These are phyloP conservation scores for Sarcophaga caerulescens DNA, from an alignment of 2,888 invertebrate genomes.

Conservation along the genomic window DNA sequence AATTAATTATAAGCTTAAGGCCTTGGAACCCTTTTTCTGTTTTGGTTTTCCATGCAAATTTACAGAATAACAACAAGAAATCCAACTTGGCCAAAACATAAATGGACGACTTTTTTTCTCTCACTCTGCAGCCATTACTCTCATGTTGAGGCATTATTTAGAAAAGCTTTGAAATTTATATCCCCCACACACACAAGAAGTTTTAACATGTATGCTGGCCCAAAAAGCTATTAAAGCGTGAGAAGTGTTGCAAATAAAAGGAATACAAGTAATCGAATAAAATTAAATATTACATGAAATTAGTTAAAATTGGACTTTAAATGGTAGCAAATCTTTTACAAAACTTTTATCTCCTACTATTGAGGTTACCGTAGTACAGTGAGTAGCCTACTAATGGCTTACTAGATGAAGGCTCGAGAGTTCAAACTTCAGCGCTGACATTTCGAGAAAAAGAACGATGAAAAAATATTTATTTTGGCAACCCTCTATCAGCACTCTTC, in stretches of 20 bases:
- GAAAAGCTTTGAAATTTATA: conserved; percentile 56
- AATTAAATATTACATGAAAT: no score
- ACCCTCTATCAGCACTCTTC: no score
- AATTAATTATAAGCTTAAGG: conserved; percentile 81
- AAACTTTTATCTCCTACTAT: no score
- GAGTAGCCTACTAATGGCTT: no score
- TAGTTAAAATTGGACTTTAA: no score
- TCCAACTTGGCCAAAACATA: conserved; percentile 37
- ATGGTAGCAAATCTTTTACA: no score
- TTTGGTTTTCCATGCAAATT: conserved; percentile 62
- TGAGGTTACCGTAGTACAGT: no score
- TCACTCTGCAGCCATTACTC: not conserved
- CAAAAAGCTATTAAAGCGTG: conserved; percentile 33
- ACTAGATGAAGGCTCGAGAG: no score
- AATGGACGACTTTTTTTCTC: not conserved
- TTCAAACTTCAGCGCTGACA: no score
- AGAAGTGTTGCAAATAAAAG: not conserved
- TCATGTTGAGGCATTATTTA: not conserved
- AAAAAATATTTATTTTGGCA: no score
- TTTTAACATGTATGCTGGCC: conserved; percentile 38
- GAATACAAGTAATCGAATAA: no score
- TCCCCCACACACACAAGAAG: not conserved
- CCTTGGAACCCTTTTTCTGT: conserved; percentile 77
- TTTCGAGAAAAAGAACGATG: no score
- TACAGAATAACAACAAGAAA: conserved; percentile 66